Evolutionary conservation across 2,113 vertebrate genomes (phyloP), one percentile per base, ranked within the genome.

Genomic region (Trichechus manatus): DNA sequence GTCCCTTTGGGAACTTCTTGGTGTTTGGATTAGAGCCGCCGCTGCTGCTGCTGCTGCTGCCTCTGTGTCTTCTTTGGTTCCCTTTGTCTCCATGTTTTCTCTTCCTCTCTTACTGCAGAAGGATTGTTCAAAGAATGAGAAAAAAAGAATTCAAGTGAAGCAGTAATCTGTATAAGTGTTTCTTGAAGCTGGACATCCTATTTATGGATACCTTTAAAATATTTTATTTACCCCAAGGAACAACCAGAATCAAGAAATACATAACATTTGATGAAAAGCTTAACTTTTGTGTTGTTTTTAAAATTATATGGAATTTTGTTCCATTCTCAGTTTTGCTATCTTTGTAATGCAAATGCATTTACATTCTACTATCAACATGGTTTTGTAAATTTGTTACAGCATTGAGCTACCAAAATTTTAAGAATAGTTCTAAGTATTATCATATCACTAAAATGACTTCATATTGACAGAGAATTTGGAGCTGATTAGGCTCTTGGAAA

Each of bases 41-140:
- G 0, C 3, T 25, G 1, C 0, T 13, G 5, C 22, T 8, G 11
- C n/a, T 77, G 59, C 50, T n/a, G n/a, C n/a, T n/a, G n/a, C n/a
- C 47, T 47, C 50, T n/a, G 20, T 59, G 56, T 61, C n/a, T 61
- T 29, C 22, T 42, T 31, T 4, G 9, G 59, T 3, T 3, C 47
- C 87, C 11, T 3, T 61, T 44, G 63, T 25, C 44, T 39, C 10
- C 15, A 27, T 0, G 0, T 3, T 15, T 42, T 68, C 15, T 39
- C 27, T 17, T 44, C 10, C 1, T 56, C 27, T 92, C 70, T 92
- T 33, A 72, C 5, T 1, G 31, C n/a, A 64, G 33, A n/a, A 0
- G 0, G 25, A 84, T 33, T 82, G 39, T 56, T 97, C 64, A 31
- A 4, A 84, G 1, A 89, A 22, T 19, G 75, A 11, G 9, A 56